A percentile compares a stretch with the other conserved stretches of the same genome.
phyloP scores from a whole-genome alignment of 2,113 vertebrate species.

The Hippocampus mohnikei region DNA sequence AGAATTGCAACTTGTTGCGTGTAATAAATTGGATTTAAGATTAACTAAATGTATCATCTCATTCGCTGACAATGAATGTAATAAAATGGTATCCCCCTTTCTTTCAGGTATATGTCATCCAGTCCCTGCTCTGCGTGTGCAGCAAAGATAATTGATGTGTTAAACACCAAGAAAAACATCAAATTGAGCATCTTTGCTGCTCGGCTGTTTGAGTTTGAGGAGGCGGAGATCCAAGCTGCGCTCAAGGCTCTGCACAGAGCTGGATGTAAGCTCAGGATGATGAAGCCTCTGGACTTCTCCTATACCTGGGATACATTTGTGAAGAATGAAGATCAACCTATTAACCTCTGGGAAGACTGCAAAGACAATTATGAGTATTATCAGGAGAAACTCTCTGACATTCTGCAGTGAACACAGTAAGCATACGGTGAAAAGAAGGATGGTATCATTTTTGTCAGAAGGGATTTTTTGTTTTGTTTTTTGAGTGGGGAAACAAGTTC shows the following conservation, averaged over 20 bases:
- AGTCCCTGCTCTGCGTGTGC: constrained; percentile 86
- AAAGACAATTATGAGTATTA: constrained; percentile 92
- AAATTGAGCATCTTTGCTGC: constrained; percentile 80
- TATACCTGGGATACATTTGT: constrained; percentile 93
- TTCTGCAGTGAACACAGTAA: constrained; percentile 73
- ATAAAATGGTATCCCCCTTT: background rate
- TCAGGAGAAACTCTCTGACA: constrained; percentile 85
- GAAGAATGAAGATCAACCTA: constrained; percentile 82
- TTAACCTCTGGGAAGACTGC: constrained; percentile 92
- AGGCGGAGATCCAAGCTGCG: constrained; percentile 80
- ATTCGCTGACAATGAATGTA: background rate
- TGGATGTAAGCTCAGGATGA: constrained; percentile 86
- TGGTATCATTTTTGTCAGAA: background rate
- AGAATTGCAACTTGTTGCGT: too few species aligned
- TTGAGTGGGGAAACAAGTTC: background rate
- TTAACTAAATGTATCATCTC: background rate
- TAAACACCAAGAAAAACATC: constrained; percentile 74
- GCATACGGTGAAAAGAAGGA: background rate
- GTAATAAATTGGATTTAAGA: background rate
- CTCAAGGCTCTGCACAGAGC: constrained; percentile 77
- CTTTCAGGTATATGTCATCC: constrained; percentile 89
- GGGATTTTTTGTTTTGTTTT: too few species aligned
- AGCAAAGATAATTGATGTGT: constrained; percentile 71
- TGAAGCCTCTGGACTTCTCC: constrained; percentile 93
- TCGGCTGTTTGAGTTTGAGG: constrained; percentile 91